Conservation (phyloP, 2,797 vertebrate genomes). For the Helicolenus hilgendorfi region DNA sequence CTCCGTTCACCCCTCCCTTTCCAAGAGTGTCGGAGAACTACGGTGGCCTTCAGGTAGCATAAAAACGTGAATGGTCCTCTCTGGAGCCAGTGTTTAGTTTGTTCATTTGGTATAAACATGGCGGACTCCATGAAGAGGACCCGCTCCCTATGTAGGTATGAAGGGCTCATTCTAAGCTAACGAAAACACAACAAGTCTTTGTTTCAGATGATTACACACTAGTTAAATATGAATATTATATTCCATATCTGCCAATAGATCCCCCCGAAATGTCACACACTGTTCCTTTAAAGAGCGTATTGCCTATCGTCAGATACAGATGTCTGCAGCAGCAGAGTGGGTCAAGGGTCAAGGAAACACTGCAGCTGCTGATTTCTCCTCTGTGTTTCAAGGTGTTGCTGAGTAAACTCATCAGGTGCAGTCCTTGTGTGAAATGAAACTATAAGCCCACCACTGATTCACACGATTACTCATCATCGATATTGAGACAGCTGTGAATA, state of each 20-base stretch:
- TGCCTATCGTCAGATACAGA: neutral
- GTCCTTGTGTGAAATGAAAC: neutral
- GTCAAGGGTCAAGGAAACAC: neutral
- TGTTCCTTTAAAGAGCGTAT: neutral
- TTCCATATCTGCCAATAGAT: too few species aligned
- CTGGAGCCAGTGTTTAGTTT: neutral
- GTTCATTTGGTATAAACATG: neutral
- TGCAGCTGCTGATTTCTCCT: neutral
- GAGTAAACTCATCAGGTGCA: neutral
- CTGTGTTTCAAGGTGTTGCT: neutral
- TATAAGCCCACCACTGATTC: neutral
- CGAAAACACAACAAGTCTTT: neutral
- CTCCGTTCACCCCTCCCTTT: neutral
- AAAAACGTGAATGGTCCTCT: neutral
- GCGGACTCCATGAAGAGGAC: neutral
- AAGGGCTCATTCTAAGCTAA: neutral
- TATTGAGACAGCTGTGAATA: neutral
- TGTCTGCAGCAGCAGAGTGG: too few species aligned
- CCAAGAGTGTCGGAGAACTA: neutral
- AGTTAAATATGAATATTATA: neutral
- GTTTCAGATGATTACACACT: neutral
- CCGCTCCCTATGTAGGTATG: neutral
- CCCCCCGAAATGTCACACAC: neutral
- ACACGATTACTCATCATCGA: neutral
- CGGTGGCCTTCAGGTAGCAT: neutral